Evolutionary conservation across 2,113 vertebrate genomes (phyloP).

Genomic region (Myxocyprinus asiaticus): DNA sequence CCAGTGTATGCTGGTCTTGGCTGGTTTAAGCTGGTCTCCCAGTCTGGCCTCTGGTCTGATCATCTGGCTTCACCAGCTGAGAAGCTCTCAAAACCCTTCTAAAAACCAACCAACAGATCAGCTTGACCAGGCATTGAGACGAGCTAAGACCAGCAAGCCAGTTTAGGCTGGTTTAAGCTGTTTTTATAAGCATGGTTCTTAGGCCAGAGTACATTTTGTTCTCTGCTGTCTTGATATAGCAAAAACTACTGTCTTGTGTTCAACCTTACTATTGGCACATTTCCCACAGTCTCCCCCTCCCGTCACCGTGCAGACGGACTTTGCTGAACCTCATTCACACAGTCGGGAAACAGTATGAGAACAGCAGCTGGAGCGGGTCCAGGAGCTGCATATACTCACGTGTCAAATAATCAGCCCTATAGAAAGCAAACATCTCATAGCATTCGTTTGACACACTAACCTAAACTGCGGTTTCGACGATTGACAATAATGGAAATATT

Average conservation of each 20-base stretch:
- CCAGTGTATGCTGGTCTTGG: too few relatives aligned
- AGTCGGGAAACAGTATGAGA: neutral
- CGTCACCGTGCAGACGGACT: neutral
- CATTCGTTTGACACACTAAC: neutral
- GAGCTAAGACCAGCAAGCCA: too few relatives aligned
- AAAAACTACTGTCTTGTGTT: constrained; percentile 1
- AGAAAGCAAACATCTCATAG: neutral
- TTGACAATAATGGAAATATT: neutral
- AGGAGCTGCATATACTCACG: too few relatives aligned
- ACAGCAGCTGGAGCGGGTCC: too few relatives aligned
- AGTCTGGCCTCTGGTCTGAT: too few relatives aligned
- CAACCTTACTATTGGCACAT: neutral
- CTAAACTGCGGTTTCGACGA: neutral
- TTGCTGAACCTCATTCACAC: neutral
- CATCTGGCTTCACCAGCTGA: too few relatives aligned
- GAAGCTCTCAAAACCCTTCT: too few relatives aligned
- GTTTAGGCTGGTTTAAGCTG: too few relatives aligned
- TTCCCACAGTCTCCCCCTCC: neutral
- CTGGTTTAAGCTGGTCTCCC: too few relatives aligned
- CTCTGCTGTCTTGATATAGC: constrained; percentile 2
- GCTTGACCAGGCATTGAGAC: too few relatives aligned
- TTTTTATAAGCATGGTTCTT: neutral
- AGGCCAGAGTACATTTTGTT: constrained; percentile 25
- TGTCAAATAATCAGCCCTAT: neutral
- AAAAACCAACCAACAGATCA: too few relatives aligned